These are phyloP conservation scores for Daphoenositta chrysoptera DNA, from an alignment of 2,113 vertebrate species.

Conservation along the genomic window DNA sequence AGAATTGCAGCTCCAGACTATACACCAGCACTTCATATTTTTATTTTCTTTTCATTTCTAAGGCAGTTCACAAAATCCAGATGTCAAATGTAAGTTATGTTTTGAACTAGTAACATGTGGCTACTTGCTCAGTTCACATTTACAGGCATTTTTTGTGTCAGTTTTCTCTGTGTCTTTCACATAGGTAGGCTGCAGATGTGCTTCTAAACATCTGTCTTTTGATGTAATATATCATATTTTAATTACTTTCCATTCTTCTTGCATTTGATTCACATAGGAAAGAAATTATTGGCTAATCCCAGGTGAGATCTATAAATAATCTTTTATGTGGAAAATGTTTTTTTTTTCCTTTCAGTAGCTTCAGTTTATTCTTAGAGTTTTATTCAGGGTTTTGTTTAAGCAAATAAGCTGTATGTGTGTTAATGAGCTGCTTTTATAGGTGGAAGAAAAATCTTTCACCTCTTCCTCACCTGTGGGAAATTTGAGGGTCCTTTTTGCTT, in stretches of 20 bases:
- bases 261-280: conserved; percentile 13
- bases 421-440: not conserved
- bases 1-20: not conserved
- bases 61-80: not conserved
- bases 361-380: not conserved
- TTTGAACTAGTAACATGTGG: conserved; percentile 17
- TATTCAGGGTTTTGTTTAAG: not conserved
- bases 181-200: conserved; percentile 13
- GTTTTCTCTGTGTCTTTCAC: not conserved
- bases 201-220: not conserved
- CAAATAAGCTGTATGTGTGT: not conserved
- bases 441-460: not conserved
- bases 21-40: not conserved
- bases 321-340: not conserved
- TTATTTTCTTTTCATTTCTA: not conserved
- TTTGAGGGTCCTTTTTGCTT: not conserved
- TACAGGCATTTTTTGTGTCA: not conserved
- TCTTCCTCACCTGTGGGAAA: not conserved
- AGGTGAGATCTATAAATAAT: conserved; percentile 14
- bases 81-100: not conserved
- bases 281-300: not conserved
- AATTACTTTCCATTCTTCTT: conserved; percentile 1
- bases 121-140: not conserved
- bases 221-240: conserved; percentile 24
- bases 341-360: not conserved